These are phyloP conservation scores for Neuroterus valhalla DNA, from an alignment of 1,140 invertebrate species.

Conservation along the genomic window DNA sequence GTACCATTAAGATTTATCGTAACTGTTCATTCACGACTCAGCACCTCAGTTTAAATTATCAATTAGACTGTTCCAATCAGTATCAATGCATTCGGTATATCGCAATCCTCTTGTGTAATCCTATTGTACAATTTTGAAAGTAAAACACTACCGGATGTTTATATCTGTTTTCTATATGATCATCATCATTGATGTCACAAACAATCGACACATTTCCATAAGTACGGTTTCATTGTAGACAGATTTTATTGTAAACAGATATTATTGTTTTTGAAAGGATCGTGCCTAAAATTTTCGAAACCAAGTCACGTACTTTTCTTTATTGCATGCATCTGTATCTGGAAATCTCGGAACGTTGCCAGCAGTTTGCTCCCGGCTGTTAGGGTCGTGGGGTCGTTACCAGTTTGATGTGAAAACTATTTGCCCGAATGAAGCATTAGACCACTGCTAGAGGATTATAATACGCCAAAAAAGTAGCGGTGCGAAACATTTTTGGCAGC, in stretches of 20 bases:
- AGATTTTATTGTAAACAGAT: background rate
- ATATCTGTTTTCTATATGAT: background rate
- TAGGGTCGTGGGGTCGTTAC: slow-evolving; percentile 33
- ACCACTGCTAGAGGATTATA: slow-evolving; percentile 51
- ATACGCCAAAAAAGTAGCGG: slow-evolving; percentile 66
- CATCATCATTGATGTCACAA: no score
- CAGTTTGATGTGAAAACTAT: slow-evolving; percentile 40
- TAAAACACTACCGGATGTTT: background rate
- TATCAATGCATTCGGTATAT: background rate
- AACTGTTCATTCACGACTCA: slow-evolving; percentile 3
- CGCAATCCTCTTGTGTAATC: background rate
- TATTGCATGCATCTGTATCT: slow-evolving; percentile 48
- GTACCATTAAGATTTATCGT: slow-evolving; percentile 1
- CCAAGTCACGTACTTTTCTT: slow-evolving; percentile 55
- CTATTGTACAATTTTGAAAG: background rate
- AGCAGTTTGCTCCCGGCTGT: slow-evolving; percentile 33
- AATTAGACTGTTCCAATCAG: slow-evolving; percentile 1
- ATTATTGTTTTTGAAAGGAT: background rate
- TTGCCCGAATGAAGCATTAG: slow-evolving; percentile 33
- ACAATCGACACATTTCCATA: background rate
- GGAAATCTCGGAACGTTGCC: slow-evolving; percentile 49
- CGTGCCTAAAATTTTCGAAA: slow-evolving; percentile 53
- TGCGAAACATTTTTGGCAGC: slow-evolving; percentile 65
- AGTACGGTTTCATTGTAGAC: background rate
- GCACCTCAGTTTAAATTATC: background rate